phyloP scores from a whole-genome alignment of 2,113 vertebrate genomes.

The Bagarius yarrelli region DNA sequence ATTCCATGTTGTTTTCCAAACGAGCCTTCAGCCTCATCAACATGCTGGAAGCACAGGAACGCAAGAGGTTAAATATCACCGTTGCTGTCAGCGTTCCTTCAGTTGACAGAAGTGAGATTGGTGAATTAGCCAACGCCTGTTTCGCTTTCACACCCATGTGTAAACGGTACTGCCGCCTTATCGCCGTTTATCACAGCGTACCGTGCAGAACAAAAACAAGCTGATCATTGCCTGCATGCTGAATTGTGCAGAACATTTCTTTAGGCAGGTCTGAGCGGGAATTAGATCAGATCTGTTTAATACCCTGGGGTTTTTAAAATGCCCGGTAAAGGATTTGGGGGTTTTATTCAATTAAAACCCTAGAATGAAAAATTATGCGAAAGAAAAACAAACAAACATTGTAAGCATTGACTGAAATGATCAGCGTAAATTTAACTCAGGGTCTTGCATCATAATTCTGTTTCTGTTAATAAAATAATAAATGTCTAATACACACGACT shows the following conservation, averaged over 20 bases:
- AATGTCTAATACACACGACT: too few species aligned
- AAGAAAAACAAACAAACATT: background rate
- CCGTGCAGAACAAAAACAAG: conserved; percentile 19
- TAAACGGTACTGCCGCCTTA: background rate
- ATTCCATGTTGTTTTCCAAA: background rate
- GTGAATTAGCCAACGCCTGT: background rate
- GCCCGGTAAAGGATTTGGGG: too few species aligned
- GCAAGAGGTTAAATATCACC: background rate
- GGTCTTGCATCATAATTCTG: background rate
- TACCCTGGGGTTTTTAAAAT: background rate
- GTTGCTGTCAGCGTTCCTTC: background rate
- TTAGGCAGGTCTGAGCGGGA: background rate
- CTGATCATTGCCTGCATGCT: conserved; percentile 7
- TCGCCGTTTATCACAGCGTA: background rate
- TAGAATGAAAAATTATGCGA: background rate
- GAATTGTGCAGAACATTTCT: background rate
- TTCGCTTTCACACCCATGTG: background rate
- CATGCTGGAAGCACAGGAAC: background rate
- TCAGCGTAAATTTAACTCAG: background rate
- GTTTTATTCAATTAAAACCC: too few species aligned
- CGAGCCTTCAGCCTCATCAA: background rate
- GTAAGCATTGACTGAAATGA: background rate
- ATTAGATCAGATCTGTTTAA: background rate
- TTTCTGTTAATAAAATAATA: background rate
- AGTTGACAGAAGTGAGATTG: background rate